Evolutionary conservation across 2,113 vertebrate genomes (phyloP), one percentile per base, ranked within the genome.

Genomic region (Eptatretus burgeri): DNA sequence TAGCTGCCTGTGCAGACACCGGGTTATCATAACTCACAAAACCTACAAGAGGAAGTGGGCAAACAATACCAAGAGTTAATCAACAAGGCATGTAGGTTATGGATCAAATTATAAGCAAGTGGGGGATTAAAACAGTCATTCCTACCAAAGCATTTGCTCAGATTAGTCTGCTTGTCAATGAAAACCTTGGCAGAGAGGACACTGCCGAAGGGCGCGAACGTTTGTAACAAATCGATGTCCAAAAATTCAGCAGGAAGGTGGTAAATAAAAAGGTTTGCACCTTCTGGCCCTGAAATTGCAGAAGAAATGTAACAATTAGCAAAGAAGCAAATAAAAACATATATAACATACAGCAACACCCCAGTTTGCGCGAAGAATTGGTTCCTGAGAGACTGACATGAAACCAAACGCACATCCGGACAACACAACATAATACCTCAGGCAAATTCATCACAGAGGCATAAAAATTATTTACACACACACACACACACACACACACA

Each of bases 121-220:
- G 27, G 56, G 19, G 10, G 12, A 62, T 10, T 9, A 19, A 62
- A 19, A 2, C n/a, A 10, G 56, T n/a, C 19, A 65, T 68, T 77
- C 83, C 66, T 85, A 98, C 91, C 91, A 75, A 98, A 98, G 81
- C 91, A 98, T 80, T 98, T 98, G 91, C 91, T 98, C 77, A 98
- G 82, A 81, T 98, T 98, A 78, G 91, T 98, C 82, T 98, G 91
- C 85, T 98, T 98, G 81, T 98, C 91, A 75, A 98, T 95, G 80
- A 98, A 98, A 79, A 98, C 89, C 91, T 98, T 98, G 83, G 91
- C 89, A 74, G 91, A 98, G 77, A 98, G 89, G 77, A 98, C 91
- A 71, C 94, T 95, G 79, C 91, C 91, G 67, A 98, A 98, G 81
- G 91, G 91, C 89, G 95, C 95, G 79, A 98, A 98, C 89, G 95